Conservation (phyloP, 2,113 vertebrate genomes). For the Chaetops frenatus region DNA sequence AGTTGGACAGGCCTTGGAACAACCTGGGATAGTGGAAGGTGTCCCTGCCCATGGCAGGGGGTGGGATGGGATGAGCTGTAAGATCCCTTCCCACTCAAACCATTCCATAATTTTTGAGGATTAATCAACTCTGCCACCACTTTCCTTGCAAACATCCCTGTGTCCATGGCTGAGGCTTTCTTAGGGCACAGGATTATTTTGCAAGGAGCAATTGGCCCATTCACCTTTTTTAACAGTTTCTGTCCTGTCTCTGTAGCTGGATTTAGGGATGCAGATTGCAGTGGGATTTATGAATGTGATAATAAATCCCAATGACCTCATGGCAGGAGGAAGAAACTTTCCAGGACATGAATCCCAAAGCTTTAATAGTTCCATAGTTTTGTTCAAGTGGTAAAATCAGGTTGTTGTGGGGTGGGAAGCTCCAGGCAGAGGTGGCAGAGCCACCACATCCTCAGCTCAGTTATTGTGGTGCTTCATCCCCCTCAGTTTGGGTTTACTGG, state of each 20-base stretch:
- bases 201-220: background rate
- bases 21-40: accelerated
- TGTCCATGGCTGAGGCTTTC: accelerated
- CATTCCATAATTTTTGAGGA: background rate
- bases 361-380: background rate
- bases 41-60: background rate
- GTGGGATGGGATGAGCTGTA: background rate
- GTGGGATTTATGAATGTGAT: background rate
- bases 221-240: background rate
- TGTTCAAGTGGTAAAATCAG: background rate
- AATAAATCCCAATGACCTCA: background rate
- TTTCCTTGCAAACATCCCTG: background rate
- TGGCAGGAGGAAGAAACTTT: background rate
- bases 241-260: background rate
- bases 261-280: background rate
- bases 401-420: background rate
- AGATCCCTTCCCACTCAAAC: background rate
- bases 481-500: background rate
- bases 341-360: background rate
- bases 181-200: background rate
- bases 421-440: background rate
- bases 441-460: background rate
- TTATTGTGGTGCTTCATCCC: background rate
- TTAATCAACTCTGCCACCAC: accelerated
- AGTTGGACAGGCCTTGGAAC: accelerated